These are phyloP conservation scores for Gryllus bimaculatus DNA, from an alignment of 1,140 invertebrate species.

Conservation along the genomic window DNA sequence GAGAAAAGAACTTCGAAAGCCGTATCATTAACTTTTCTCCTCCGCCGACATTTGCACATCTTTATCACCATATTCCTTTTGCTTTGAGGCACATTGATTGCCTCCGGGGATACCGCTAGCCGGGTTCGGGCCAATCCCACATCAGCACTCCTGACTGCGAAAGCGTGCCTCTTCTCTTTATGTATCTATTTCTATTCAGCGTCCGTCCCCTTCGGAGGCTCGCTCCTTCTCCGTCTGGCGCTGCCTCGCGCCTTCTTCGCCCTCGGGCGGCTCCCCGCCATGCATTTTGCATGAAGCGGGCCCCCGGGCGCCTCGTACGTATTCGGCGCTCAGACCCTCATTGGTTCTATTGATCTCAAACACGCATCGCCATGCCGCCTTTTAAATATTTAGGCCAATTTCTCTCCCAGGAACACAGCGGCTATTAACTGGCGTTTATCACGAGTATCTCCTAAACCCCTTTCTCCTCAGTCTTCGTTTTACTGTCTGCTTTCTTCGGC, in stretches of 20 bases:
- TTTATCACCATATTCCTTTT: constrained; percentile 5
- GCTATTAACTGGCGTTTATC: constrained; percentile 4
- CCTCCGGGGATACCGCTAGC: background rate
- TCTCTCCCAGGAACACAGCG: background rate
- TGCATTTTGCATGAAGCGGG: background rate
- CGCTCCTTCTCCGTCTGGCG: background rate
- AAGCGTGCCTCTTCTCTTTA: background rate
- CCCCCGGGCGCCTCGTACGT: background rate
- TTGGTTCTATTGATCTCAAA: constrained; percentile 1
- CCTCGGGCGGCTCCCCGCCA: background rate
- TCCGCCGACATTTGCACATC: background rate
- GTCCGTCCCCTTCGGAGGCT: background rate
- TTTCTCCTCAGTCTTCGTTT: background rate
- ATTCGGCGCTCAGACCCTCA: background rate
- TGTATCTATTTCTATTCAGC: constrained; percentile 5
- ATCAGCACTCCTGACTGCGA: background rate
- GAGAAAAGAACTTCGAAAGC: background rate
- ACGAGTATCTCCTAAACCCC: background rate
- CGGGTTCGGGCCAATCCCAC: background rate
- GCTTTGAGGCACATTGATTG: background rate
- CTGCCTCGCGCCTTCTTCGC: background rate
- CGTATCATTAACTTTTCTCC: background rate
- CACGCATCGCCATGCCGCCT: background rate
- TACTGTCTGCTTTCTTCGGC: no score
- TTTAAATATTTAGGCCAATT: constrained; percentile 6